Base-by-base conservation (phyloP, 1,140 invertebrate species). In the Cydia strobilella region DNA sequence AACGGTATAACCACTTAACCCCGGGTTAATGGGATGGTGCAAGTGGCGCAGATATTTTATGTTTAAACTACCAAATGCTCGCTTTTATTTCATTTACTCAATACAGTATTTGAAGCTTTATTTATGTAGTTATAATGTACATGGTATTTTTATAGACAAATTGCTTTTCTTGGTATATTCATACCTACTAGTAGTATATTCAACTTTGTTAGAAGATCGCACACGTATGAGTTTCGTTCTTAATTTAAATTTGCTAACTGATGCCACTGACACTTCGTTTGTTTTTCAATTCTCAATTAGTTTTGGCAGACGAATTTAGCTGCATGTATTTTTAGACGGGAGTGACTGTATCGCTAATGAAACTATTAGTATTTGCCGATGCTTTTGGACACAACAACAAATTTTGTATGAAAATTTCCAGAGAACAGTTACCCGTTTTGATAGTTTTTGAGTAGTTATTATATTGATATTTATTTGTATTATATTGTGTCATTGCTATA, bases 201-300 rank as follows among this genome's bases (percentile, higher is more conserved):
- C 42, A 18, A 51, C 48, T 7, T 51, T n/a, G 15, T 18, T 18
- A n/a, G 4, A 59, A 59, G 18, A 20, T 9, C 7, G 65, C 15
- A n/a, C 31, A n/a, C 15, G 63, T 66, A 59, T 59, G 54, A 59
- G 20, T 59, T 66, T 69, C n/a, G 65, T 69, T 69, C 65, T 69
- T 69, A 39, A 69, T 39, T 69, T 69, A 69, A 69, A 69, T 35
- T 31, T 69, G 65, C 31, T 69, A 69, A 69, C 65, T 42, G 65
- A 69, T 69, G 65, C 65, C 65, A 69, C 65, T 69, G 35, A 69
- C 65, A 69, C 65, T 69, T 69, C 27, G 31, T 31, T 69, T 69
- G 65, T 69, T 69, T 69, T 69, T 69, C 20, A 20, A 69, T 69
- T 69, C 65, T 42, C 65, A 39, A 69, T 69, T 69, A 69, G 65